Conservation (phyloP, 2,888 invertebrate genomes). For the Perizoma flavofasciatum region DNA sequence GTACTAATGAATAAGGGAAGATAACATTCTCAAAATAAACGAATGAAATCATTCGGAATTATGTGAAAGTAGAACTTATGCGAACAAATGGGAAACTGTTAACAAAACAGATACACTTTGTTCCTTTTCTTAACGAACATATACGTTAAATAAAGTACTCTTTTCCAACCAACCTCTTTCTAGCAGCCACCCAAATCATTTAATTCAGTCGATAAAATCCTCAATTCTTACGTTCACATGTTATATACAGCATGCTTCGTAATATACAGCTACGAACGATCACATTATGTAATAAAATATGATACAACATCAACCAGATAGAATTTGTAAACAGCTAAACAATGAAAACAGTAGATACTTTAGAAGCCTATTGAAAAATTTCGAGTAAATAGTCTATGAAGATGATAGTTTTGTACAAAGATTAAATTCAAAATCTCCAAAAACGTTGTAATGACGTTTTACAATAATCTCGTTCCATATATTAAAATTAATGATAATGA, state of each 20-base stretch:
- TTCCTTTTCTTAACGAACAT: too few species aligned
- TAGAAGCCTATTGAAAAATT: slow-evolving; percentile 58
- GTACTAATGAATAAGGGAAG: too few species aligned
- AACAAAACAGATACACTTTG: too few species aligned
- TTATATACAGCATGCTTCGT: slow-evolving; percentile 39
- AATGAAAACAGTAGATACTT: slow-evolving; percentile 54
- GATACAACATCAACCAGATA: slow-evolving; percentile 75
- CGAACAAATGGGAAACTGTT: too few species aligned
- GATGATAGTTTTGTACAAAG: slow-evolving; percentile 51
- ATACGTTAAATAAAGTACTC: slow-evolving; percentile 3
- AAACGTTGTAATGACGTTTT: slow-evolving; percentile 37
- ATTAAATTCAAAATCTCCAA: slow-evolving; percentile 42
- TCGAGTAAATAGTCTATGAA: slow-evolving; percentile 52
- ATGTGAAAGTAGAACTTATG: too few species aligned
- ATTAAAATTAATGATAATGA: slow-evolving; percentile 16
- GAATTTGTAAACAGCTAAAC: slow-evolving; percentile 77
- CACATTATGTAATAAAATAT: slow-evolving; percentile 71
- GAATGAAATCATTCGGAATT: too few species aligned
- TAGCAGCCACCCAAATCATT: slow-evolving; percentile 55
- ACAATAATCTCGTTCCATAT: slow-evolving; percentile 20
- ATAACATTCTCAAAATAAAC: too few species aligned
- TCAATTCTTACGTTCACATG: slow-evolving; percentile 46
- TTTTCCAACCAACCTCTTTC: slow-evolving; percentile 19
- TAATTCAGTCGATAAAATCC: slow-evolving; percentile 73
- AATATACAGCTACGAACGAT: slow-evolving; percentile 28